Conservation (phyloP, 2,797 vertebrate genomes). For the Pantherophis vulpinus region DNA sequence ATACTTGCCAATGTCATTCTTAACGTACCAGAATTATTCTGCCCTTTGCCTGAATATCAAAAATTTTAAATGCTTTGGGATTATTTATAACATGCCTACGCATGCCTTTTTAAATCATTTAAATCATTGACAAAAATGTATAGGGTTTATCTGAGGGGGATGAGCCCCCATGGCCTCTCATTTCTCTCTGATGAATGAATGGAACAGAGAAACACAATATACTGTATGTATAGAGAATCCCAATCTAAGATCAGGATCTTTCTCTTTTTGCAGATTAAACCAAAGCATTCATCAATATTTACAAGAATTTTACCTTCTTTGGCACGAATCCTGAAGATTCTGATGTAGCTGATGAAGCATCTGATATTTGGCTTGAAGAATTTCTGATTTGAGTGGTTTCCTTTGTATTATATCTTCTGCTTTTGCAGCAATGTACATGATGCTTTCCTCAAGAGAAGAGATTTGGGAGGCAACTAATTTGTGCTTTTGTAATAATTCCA, state of each 20-base stretch:
- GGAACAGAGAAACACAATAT: neutral
- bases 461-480: conserved; percentile 82
- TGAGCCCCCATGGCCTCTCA: neutral
- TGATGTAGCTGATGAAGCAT: conserved; percentile 76
- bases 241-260: neutral
- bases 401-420: conserved; percentile 63
- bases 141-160: neutral
- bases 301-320: conserved; percentile 74
- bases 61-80: neutral
- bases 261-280: neutral
- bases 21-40: neutral
- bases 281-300: neutral
- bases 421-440: conserved; percentile 68
- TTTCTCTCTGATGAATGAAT: neutral
- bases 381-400: conserved; percentile 55
- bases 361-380: conserved; percentile 76
- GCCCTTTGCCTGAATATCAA: neutral
- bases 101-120: neutral
- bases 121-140: neutral
- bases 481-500: conserved; percentile 84
- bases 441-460: conserved; percentile 74
- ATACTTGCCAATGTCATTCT: neutral
- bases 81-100: neutral
- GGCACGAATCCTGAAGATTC: conserved; percentile 76
- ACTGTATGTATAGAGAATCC: neutral